phyloP scores from a whole-genome alignment of 2,113 vertebrate species.

The Sminthopsis crassicaudata region DNA sequence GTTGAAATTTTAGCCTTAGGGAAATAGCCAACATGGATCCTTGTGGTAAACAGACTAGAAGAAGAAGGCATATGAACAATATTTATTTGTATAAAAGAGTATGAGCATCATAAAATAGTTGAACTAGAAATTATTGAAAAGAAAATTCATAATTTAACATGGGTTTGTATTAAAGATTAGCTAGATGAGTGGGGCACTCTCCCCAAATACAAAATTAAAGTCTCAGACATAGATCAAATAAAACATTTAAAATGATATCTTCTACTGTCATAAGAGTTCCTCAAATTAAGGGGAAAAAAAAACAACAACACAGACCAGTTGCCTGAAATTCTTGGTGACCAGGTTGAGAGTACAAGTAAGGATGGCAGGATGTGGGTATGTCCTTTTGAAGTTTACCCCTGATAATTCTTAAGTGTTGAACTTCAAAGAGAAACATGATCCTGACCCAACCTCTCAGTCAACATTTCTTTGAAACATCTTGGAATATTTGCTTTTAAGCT shows the following conservation, averaged over 20 bases:
- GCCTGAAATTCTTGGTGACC: neutral
- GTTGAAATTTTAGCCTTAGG: neutral
- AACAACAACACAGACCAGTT: neutral
- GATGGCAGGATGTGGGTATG: neutral
- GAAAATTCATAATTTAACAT: neutral
- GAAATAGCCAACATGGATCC: neutral
- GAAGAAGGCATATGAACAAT: neutral
- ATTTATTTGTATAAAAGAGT: neutral
- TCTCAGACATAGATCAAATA: neutral
- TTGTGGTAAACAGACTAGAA: neutral
- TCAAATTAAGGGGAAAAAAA: neutral
- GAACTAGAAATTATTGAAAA: neutral
- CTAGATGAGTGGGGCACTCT: neutral
- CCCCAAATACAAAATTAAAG: neutral
- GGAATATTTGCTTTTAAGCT: neutral
- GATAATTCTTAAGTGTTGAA: neutral
- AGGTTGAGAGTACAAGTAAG: neutral
- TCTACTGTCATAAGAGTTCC: constrained; percentile 5
- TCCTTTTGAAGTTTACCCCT: neutral
- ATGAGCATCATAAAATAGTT: neutral
- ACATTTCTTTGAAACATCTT: neutral
- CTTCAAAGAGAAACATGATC: neutral
- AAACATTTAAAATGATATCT: constrained; percentile 23
- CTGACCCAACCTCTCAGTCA: neutral
- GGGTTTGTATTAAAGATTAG: neutral